phyloP scores from a whole-genome alignment of 2,797 vertebrate species.

The Enteromius paludinosus region DNA sequence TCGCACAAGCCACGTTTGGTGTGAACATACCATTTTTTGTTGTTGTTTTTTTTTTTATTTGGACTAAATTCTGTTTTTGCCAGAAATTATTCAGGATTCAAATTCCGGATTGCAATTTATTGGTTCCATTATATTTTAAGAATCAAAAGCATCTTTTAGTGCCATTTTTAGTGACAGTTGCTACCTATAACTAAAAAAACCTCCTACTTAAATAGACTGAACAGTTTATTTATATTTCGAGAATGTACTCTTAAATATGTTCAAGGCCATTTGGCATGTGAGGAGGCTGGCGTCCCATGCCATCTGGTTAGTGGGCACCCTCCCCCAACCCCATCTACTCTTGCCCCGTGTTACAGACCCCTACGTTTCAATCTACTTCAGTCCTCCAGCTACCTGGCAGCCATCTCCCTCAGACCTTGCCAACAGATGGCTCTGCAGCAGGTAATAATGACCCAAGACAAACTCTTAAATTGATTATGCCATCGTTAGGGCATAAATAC shows the following conservation, averaged over 20 bases:
- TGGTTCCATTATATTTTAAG: no score
- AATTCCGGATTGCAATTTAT: no score
- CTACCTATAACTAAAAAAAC: background rate
- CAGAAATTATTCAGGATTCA: no score
- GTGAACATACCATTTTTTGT: no score
- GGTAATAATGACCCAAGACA: conserved; percentile 87
- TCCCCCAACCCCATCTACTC: conserved; percentile 5
- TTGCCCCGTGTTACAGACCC: conserved; percentile 47
- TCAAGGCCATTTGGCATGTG: conserved; percentile 68
- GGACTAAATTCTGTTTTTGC: no score
- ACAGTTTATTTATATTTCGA: conserved; percentile 67
- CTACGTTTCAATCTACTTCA: conserved; percentile 67
- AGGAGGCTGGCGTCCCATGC: conserved; percentile 66
- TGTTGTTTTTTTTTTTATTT: no score
- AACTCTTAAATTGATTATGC: conserved; percentile 81
- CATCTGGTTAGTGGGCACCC: conserved; percentile 69
- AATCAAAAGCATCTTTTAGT: no score
- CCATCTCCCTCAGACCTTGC: conserved; percentile 66
- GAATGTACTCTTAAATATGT: conserved; percentile 70
- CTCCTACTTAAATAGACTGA: conserved; percentile 49
- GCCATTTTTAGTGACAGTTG: background rate
- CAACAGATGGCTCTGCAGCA: conserved; percentile 90
- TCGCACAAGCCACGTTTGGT: no score
- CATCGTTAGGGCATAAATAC: conserved; percentile 70
- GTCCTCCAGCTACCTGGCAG: conserved; percentile 70